Evolutionary conservation across 2,797 vertebrate genomes (phyloP).

Genomic region (Orientallactaga sibirica): DNA sequence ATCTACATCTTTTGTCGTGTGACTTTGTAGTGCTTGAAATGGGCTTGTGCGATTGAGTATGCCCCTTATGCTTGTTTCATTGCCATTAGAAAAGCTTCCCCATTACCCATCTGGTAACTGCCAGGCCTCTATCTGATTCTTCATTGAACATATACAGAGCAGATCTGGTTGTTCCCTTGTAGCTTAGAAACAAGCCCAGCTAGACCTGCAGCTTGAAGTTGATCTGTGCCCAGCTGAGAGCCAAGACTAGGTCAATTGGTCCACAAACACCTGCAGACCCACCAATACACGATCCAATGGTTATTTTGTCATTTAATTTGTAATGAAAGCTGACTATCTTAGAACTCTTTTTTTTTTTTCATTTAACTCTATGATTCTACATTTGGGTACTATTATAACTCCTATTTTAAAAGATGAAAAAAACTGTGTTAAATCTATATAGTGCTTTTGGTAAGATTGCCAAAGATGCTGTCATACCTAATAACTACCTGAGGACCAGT

Average conservation of each 20-base stretch:
- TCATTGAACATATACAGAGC: neutral
- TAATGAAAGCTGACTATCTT: neutral
- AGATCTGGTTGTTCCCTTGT: neutral
- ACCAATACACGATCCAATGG: neutral
- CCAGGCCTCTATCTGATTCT: neutral
- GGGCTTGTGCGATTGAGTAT: neutral
- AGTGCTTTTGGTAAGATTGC: no score
- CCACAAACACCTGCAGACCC: neutral
- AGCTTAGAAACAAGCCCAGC: neutral
- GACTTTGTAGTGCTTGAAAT: neutral
- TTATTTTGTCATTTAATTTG: conserved; percentile 37
- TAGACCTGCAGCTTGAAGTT: neutral
- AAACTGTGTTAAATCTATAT: neutral
- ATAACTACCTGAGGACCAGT: no score
- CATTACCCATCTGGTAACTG: neutral
- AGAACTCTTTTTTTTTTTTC: conserved; percentile 4
- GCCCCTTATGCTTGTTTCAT: neutral
- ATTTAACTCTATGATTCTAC: conserved; percentile 1
- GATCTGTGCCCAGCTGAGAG: neutral
- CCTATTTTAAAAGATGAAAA: neutral
- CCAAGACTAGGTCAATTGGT: neutral
- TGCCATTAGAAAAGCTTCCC: neutral
- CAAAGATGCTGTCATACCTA: no score
- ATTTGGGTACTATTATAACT: neutral
- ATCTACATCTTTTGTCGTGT: neutral